A percentile compares a stretch with the other conserved stretches of the same genome.
Conservation (phyloP, 2,113 vertebrate genomes). For the Cranoglanis bouderius region DNA sequence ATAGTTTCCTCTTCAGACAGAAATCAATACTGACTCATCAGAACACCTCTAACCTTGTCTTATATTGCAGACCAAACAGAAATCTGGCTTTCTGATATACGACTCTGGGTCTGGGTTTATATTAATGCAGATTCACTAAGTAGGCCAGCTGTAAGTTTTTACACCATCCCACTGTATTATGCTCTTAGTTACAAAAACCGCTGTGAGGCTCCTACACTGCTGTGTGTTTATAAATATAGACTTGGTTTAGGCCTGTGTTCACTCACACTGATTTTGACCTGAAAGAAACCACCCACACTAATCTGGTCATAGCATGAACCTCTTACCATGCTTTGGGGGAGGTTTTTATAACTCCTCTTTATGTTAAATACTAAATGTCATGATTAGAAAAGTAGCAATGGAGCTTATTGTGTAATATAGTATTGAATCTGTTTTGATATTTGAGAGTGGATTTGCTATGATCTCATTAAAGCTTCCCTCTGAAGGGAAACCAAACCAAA, state of each 20-base stretch:
- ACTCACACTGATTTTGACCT: background rate
- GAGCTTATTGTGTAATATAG: background rate
- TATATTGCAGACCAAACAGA: background rate
- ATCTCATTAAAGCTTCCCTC: background rate
- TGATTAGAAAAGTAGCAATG: background rate
- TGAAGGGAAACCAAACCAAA: background rate
- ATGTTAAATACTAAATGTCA: background rate
- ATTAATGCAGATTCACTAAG: background rate
- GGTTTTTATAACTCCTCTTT: background rate
- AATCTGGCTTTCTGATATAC: background rate
- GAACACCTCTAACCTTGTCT: background rate
- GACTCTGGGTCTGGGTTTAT: background rate
- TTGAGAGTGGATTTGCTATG: background rate
- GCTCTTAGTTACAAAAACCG: slow-evolving; percentile 4
- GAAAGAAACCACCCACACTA: background rate
- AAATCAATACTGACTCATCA: slow-evolving; percentile 11
- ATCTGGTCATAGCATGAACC: background rate
- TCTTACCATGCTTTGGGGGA: background rate
- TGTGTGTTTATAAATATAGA: background rate
- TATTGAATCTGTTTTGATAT: background rate
- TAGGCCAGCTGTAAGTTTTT: background rate
- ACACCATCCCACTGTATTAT: background rate
- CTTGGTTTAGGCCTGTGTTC: background rate
- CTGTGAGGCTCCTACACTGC: background rate
- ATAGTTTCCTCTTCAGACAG: background rate